Conservation (phyloP, 2,797 vertebrate genomes). For the Galagoides demidoff region DNA sequence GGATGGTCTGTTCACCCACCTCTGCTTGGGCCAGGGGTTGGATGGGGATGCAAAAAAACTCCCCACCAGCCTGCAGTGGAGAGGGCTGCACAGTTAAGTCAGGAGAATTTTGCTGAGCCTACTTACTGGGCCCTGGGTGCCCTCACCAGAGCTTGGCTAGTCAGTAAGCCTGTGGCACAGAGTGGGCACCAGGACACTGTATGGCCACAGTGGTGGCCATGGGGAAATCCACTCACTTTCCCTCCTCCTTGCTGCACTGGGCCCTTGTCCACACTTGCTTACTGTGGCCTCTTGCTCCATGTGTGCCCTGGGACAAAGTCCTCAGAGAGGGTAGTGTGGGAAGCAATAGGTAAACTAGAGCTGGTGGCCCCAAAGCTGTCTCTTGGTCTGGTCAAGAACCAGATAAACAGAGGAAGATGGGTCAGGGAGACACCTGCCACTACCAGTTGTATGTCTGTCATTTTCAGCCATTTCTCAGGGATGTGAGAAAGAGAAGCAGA, state of each 20-base stretch:
- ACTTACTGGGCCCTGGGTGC: rapidly evolving
- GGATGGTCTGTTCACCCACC: not conserved
- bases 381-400: not conserved
- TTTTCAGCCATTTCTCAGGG: not conserved
- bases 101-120: not conserved
- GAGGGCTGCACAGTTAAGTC: not conserved
- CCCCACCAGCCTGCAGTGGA: not conserved
- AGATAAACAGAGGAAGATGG: not conserved
- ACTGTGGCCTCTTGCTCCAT: not conserved
- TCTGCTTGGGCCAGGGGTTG: not conserved
- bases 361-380: no score
- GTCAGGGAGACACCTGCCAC: not conserved
- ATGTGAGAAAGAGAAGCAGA: not conserved
- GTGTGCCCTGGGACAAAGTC: not conserved
- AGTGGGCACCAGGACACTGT: not conserved
- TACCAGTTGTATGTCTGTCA: not conserved
- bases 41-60: not conserved
- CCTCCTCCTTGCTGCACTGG: not conserved
- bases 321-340: not conserved
- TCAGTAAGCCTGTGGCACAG: not conserved
- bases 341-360: not conserved
- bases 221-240: rapidly evolving
- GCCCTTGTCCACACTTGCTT: no score
- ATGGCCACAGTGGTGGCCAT: not conserved
- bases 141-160: not conserved